Conservation (phyloP, 2,888 invertebrate genomes). For the Cosmopolites sordidus region DNA sequence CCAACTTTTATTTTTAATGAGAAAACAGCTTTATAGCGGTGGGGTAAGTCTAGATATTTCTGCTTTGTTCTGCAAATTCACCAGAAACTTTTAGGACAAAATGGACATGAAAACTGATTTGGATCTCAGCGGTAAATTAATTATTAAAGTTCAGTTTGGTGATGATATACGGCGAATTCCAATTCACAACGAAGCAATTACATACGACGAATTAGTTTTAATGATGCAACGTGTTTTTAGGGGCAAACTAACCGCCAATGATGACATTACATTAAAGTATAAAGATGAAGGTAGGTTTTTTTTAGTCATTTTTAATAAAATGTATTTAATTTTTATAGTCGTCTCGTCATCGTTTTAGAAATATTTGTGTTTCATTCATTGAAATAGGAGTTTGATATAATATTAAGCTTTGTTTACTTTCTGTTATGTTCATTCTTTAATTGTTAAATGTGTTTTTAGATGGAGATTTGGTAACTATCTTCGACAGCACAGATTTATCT, state of each 20-base stretch:
- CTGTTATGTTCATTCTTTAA: no score
- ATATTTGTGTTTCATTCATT: no score
- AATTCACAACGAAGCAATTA: constrained; percentile 69
- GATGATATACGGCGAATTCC: constrained; percentile 66
- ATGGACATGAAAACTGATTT: constrained; percentile 46
- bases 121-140: constrained; percentile 53
- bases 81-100: constrained; percentile 29
- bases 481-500: constrained; percentile 64
- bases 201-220: constrained; percentile 63
- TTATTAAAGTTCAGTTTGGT: constrained; percentile 57
- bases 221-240: constrained; percentile 71
- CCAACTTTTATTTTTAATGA: constrained; percentile 27
- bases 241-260: constrained; percentile 58
- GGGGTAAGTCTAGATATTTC: constrained; percentile 26
- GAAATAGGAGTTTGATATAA: no score
- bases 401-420: no score
- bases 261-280: constrained; percentile 67
- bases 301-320: no score
- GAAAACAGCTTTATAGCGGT: constrained; percentile 29
- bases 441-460: no score
- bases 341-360: no score
- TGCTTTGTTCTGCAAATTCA: no score
- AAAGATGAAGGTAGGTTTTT: constrained; percentile 60
- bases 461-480: constrained; percentile 67
- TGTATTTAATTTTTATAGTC: neutral